These are phyloP conservation scores for Sinelater perroti DNA, from an alignment of 2,888 invertebrate genomes.

Conservation along the genomic window DNA sequence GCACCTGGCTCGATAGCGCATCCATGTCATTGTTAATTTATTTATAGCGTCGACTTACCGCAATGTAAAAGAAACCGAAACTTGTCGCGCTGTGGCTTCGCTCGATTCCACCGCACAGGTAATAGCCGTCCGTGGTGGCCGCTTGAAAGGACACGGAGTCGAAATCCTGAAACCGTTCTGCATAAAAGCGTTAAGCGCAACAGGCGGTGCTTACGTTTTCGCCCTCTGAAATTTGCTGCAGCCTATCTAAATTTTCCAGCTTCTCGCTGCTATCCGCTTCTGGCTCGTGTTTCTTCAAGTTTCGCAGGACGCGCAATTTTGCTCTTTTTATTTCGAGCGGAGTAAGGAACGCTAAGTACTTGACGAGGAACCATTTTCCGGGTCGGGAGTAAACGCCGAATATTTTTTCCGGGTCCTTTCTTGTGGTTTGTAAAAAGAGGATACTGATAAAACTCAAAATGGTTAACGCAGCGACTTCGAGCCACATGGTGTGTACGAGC, in stretches of 20 bases:
- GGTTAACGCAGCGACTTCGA: neutral
- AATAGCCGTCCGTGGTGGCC: slow-evolving; percentile 69
- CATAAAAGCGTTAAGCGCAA: slow-evolving; percentile 13
- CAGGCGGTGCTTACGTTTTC: slow-evolving; percentile 66
- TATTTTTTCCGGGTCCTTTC: slow-evolving; percentile 58
- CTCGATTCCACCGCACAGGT: slow-evolving; percentile 73
- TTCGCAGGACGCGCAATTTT: no score
- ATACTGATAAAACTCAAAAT: neutral
- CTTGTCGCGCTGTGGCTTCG: slow-evolving; percentile 72
- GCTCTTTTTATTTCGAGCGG: slow-evolving; percentile 67
- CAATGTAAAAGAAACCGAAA: slow-evolving; percentile 73
- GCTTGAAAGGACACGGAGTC: slow-evolving; percentile 84
- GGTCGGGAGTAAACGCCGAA: slow-evolving; percentile 69
- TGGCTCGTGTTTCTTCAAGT: no score
- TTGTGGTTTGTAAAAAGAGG: slow-evolving; percentile 42
- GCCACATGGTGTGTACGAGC: slow-evolving; percentile 11
- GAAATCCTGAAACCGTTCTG: slow-evolving; percentile 68
- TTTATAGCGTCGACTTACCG: slow-evolving; percentile 62
- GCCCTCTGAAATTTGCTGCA: slow-evolving; percentile 67
- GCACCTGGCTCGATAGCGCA: no score
- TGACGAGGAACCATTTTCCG: slow-evolving; percentile 71
- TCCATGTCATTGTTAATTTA: no score
- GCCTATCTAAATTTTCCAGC: slow-evolving; percentile 69
- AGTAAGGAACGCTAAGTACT: slow-evolving; percentile 66
- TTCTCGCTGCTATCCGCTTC: slow-evolving; percentile 48